Base-by-base conservation (phyloP, 2,797 vertebrate genomes). In the Gymnothorax reevesii region DNA sequence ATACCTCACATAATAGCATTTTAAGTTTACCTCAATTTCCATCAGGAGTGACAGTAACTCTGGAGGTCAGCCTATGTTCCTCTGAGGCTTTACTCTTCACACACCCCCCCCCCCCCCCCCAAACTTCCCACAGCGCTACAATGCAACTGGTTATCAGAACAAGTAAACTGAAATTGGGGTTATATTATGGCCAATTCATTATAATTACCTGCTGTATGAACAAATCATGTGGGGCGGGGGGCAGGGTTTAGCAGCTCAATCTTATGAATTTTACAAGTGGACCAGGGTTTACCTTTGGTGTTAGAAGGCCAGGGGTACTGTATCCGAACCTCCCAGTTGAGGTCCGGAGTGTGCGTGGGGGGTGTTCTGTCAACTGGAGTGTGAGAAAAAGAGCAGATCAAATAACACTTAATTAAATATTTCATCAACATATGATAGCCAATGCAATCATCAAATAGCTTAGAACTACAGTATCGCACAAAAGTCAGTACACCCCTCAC, bases 261-360 rank as follows among this genome's bases (percentile, higher is more conserved):
- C 20, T 22, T 66, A 66, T n/a, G 64, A 22, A 66, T 69, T 9
- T 17, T 22, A 64, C 15, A 15, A 64, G 25, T 12, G 6, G 71
- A 75, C 27, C 3, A 3, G 0, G 59, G 25, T 90, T 55, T 96
- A 97, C 97, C 96, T 97, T 97, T 82, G 95, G 94, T 84, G 94
- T 91, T 85, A 93, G 91, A 75, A 94, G 93, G 85, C 94, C 90
- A 6, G 95, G 95, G 83, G 94, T 93, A 89, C 95, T 93, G 86
- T 96, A 97, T 0, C 94, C 89, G 71, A 96, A 94, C 87, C 95
- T 95, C 90, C 93, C 95, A 87, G 96, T 96, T 9, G 97, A 95
- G 0, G 97, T 97, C 86, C 96, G 96, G 90, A 91, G 89, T 4
- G 94, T 93, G 90, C 93, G 94, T 25, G 95, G 94, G 90, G 96